Evolutionary conservation across 2,113 vertebrate species (phyloP), one percentile per base, ranked within the genome.

Genomic region (Ochotona princeps): DNA sequence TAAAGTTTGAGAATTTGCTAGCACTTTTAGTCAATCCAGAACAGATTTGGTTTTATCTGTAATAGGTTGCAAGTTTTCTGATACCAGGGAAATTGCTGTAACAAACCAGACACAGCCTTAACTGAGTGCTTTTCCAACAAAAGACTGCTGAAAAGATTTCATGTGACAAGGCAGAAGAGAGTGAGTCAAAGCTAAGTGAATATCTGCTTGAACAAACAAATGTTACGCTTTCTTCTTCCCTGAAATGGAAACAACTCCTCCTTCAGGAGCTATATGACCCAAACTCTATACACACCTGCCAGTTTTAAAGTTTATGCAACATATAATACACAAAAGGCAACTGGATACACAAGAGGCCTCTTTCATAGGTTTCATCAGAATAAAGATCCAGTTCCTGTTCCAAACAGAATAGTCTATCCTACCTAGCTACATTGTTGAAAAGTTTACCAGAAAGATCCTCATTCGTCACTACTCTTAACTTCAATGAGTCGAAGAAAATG

Each of bases 201-300:
- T 83, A 85, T 73, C 63, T 67, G 32, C 82, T 92, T 95, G 66
- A 90, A 85, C 32, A 88, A 95, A 92, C 26, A 91, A 69, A 92
- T 80, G 30, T 17, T 76, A 69, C 0, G 0, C 18, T 89, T 94
- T 84, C 35, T 87, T 93, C 3, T 3, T 21, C 4, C 0, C 23
- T 1, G 8, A 92, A 90, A 88, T 44, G 7, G 0, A 80, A 89
- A 73, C 30, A 7, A 6, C 2, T 0, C 21, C 8, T 9, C 90
- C 57, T 67, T 67, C 35, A 85, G 73, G 60, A 84, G 13, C 8
- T 4, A 6, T 51, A 30, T 78, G 78, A 79, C 26, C 26, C 30
- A 9, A 91, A 92, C 0, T 70, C 70, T 1, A 44, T 2, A 75
- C 35, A 25, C 18, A 88, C 60, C 82, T 38, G 30, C 25, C 30